phyloP scores from a whole-genome alignment of 1,140 invertebrate genomes.

The Atta colombica region DNA sequence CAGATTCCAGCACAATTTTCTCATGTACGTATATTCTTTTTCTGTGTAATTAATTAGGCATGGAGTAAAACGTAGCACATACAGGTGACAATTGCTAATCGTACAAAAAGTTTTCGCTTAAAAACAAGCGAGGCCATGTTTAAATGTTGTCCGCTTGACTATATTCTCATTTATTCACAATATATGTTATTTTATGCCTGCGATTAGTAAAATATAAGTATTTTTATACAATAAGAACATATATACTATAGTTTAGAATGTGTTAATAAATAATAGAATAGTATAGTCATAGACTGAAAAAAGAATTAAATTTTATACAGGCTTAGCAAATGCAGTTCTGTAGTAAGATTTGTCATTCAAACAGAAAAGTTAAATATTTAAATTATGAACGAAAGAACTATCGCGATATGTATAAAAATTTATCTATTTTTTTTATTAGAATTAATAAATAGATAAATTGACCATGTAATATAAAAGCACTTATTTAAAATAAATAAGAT shows the following conservation, averaged over 20 bases:
- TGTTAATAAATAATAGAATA: constrained; percentile 26
- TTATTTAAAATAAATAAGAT: constrained; percentile 9
- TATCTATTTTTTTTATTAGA: not conserved
- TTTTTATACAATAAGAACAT: constrained; percentile 22
- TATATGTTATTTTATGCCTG: constrained; percentile 42
- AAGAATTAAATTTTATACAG: constrained; percentile 34
- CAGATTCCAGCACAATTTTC: constrained; percentile 48
- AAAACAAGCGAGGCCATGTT: constrained; percentile 23
- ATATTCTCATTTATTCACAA: constrained; percentile 31
- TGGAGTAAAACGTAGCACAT: constrained; percentile 48
- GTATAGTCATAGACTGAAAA: not conserved
- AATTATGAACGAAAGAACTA: not conserved
- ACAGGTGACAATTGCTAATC: constrained; percentile 27
- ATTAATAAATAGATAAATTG: not conserved
- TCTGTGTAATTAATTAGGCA: constrained; percentile 62
- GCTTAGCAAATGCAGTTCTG: constrained; percentile 51
- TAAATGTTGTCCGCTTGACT: constrained; percentile 70
- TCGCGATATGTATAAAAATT: not conserved
- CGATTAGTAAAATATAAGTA: constrained; percentile 30
- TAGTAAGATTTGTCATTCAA: constrained; percentile 48
- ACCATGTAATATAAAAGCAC: too few species aligned
- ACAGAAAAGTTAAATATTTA: constrained; percentile 5
- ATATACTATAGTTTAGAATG: constrained; percentile 1
- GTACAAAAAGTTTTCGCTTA: constrained; percentile 40
- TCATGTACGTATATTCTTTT: constrained; percentile 61